Base-by-base conservation (phyloP, 2,797 vertebrate species). In the Psittacula derbiana region DNA sequence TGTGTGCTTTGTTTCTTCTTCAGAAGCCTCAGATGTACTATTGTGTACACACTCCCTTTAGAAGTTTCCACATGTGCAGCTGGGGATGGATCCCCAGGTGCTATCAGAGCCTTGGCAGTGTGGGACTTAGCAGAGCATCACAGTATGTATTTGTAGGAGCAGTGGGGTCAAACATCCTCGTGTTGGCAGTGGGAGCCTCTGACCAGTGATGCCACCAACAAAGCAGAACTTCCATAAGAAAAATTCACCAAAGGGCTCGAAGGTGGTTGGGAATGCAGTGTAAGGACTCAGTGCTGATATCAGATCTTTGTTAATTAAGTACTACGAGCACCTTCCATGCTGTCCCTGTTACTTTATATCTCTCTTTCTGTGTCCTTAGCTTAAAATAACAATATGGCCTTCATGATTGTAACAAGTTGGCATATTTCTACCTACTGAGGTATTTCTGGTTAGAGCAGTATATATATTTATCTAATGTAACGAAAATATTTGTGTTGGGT, bases 81-180 rank as follows among this genome's bases (percentile, higher is more conserved):
- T 60, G 52, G 40, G 8, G 10, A 7, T 17, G 36, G 72, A 19
- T 20, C 28, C 49, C 8, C 36, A 16, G 66, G 55, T 36, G 61
- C 36, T 65, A 4, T n/a, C 27, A 25, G 55, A 25, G 33, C 55
- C 15, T 18, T 12, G 47, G 46, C 58, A 11, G 16, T 1, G 18
- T 12, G 38, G 38, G 46, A 16, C 75, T 17, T 30, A 6, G 1
- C 11, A 4, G 50, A 1, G 20, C 57, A 60, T 21, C 12, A 1
- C 0, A 23, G 46, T 11, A 3, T 2, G 25, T n/a, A 3, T 28
- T 58, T 24, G 50, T 49, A 2, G 18, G 4, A 1, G 14, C 5
- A 27, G 38, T 12, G 46, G 46, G 40, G 3, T 33, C 28, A 13
- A 69, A 2, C 20, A 8, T 8, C 33, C 27, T 20, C 8, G 3